Evolutionary conservation across 1,140 invertebrate genomes (phyloP), one percentile per base, ranked within the genome.

Genomic region (Drosophila serrata): DNA sequence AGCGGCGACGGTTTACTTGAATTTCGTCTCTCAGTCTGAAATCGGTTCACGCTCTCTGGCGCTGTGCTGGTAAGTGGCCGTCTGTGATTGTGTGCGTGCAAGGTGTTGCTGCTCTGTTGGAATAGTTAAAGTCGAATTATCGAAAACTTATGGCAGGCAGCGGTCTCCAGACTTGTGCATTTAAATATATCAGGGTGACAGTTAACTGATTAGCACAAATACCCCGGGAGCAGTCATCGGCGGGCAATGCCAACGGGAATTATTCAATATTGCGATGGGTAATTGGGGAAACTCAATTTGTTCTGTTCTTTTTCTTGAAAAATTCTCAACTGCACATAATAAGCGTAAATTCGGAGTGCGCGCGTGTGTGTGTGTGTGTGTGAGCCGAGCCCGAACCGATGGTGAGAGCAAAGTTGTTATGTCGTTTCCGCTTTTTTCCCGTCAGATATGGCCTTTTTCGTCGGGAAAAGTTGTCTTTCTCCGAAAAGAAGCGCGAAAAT

Each of bases 241-340:
- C 33, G 43, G 42, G 29, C 27, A 40, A 37, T 49, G 37, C 59
- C 17, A 60, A 37, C 57, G 29, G 45, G 31, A 31, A 46, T 63
- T 56, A 24, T 43, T 55, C 22, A 35, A 49, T 61, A 40, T 69
- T 51, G 19, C 31, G 13, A 67, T 22, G 53, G 60, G 37, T 57
- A 55, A 62, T 58, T 69, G 53, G 48, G 58, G 45, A 46, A 84
- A 37, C 62, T 74, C 22, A 48, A 58, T 63, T 60, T 42, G 45
- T 86, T 73, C 22, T 69, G 33, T 82, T 68, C 60, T 74, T 80
- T 56, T 79, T 82, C 72, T 80, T 85, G 55, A 81, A 85, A 84
- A 76, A 85, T 85, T 85, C 82, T 85, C 81, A 85, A 40, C 67
- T 57, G 60, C 68, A 84, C 77, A 85, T 85, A 85, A 85, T 85